These are phyloP conservation scores for Blennius ocellaris DNA, from an alignment of 2,113 vertebrate genomes.

Conservation along the genomic window DNA sequence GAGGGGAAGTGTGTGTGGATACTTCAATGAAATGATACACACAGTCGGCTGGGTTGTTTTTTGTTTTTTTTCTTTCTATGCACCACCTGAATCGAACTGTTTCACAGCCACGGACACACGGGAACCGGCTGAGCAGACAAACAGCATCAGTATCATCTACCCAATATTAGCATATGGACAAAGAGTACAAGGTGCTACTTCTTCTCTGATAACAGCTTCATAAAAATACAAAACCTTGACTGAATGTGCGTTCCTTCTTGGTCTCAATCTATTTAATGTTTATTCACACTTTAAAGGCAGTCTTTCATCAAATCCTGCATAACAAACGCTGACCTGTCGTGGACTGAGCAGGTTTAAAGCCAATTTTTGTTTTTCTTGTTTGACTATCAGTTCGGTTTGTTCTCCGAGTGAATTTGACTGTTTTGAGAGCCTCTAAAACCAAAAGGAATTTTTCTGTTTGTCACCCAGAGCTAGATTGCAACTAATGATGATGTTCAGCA, in stretches of 20 bases:
- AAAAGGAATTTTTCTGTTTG: conserved; percentile 16
- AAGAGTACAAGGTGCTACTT: conserved; percentile 7
- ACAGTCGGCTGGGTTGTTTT: conserved; percentile 33
- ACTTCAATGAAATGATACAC: conserved; percentile 35
- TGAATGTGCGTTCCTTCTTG: neutral
- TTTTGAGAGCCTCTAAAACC: conserved; percentile 1
- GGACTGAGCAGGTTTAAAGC: conserved; percentile 31
- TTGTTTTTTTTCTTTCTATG: neutral
- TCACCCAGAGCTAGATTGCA: neutral
- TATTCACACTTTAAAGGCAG: conserved; percentile 43
- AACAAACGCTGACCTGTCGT: conserved; percentile 42
- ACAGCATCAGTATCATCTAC: conserved; percentile 36
- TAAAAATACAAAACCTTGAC: neutral
- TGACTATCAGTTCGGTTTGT: conserved; percentile 20
- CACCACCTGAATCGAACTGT: conserved; percentile 21
- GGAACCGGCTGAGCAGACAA: conserved; percentile 9
- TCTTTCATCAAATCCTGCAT: conserved; percentile 39
- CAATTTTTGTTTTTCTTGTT: conserved; percentile 34
- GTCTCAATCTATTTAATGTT: neutral
- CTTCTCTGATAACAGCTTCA: neutral
- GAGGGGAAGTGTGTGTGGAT: conserved; percentile 36
- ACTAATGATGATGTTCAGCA: neutral
- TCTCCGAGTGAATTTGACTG: conserved; percentile 15
- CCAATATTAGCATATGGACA: conserved; percentile 37
- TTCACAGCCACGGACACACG: conserved; percentile 25